phyloP scores from a whole-genome alignment of 2,113 vertebrate species.

The Varanus salvator region DNA sequence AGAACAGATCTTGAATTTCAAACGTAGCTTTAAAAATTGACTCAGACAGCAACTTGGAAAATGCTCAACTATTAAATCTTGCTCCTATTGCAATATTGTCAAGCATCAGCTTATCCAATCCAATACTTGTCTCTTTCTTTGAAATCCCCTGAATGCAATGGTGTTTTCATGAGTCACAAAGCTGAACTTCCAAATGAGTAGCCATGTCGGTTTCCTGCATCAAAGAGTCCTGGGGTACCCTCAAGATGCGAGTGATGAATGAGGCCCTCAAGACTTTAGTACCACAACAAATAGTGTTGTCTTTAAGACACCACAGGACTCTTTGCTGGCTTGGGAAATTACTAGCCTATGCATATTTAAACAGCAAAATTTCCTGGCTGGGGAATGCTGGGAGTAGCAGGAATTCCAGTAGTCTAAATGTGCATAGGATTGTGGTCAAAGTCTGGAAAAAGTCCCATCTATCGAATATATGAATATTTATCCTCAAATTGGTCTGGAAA shows the following conservation, averaged over 20 bases:
- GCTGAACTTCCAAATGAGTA: neutral
- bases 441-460: neutral
- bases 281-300: neutral
- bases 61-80: neutral
- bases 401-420: neutral
- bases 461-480: neutral
- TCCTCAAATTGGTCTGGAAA: neutral
- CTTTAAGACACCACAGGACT: neutral
- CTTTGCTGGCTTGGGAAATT: neutral
- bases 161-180: neutral
- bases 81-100: neutral
- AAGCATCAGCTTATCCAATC: neutral
- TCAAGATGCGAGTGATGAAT: neutral
- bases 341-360: neutral
- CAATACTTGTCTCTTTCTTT: neutral
- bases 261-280: neutral
- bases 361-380: no score
- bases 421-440: no score
- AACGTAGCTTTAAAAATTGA: neutral
- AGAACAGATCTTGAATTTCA: neutral
- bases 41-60: neutral
- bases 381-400: neutral
- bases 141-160: neutral
- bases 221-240: neutral
- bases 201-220: neutral